Conservation (phyloP, 2,113 vertebrate genomes). For the Azemiops feae region DNA sequence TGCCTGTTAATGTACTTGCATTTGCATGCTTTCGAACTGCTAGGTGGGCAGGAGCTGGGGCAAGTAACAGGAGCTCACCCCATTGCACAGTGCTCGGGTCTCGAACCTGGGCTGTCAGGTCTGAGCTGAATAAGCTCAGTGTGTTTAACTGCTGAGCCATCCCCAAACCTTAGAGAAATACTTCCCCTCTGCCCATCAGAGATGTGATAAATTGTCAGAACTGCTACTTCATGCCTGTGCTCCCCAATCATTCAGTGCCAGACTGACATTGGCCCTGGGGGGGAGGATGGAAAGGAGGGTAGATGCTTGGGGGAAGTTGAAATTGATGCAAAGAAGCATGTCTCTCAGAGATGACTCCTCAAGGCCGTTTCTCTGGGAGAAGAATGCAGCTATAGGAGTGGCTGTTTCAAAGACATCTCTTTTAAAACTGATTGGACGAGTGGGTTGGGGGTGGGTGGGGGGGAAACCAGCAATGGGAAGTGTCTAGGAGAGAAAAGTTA, state of each 20-base stretch:
- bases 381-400: background rate
- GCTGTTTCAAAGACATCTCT: background rate
- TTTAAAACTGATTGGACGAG: background rate
- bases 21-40: background rate
- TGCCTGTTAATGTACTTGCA: background rate
- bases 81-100: background rate
- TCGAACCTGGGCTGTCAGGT: background rate
- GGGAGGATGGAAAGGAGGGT: background rate
- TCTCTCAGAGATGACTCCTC: background rate
- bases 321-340: background rate
- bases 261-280: background rate
- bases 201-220: background rate
- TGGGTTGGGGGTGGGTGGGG: no score
- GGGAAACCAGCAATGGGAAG: background rate
- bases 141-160: background rate
- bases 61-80: background rate
- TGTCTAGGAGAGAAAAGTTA: background rate
- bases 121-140: no score
- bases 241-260: background rate
- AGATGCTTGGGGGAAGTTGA: background rate
- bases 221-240: background rate
- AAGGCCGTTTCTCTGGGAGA: background rate
- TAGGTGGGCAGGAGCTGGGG: background rate
- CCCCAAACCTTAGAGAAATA: background rate
- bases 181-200: background rate